Conservation (phyloP, 2,113 vertebrate species). For the Oryzias celebensis region DNA sequence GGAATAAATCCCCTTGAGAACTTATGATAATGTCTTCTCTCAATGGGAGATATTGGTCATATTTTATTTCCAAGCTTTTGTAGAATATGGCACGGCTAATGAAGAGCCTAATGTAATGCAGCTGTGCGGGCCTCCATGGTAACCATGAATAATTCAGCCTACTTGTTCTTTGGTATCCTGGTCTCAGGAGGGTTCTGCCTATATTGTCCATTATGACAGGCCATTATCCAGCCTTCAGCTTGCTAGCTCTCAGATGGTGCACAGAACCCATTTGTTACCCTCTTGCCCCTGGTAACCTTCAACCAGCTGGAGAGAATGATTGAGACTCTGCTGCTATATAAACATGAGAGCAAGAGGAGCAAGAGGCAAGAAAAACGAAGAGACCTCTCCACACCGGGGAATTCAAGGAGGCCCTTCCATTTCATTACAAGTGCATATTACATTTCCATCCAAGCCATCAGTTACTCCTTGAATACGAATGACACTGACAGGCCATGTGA, state of each 20-base stretch:
- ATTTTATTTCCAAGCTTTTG: slow-evolving; percentile 82
- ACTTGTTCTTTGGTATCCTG: slow-evolving; percentile 82
- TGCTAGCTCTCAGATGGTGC: slow-evolving; percentile 88
- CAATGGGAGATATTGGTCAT: slow-evolving; percentile 79
- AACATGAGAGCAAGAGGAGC: slow-evolving; percentile 82
- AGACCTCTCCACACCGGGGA: slow-evolving; percentile 64
- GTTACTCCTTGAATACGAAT: slow-evolving; percentile 70
- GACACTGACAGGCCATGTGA: slow-evolving; percentile 36
- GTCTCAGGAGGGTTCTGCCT: slow-evolving; percentile 86
- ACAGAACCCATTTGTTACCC: slow-evolving; percentile 83
- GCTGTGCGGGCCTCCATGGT: slow-evolving; percentile 78
- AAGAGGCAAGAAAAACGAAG: slow-evolving; percentile 69
- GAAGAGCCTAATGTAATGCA: slow-evolving; percentile 90
- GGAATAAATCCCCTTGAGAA: slow-evolving; percentile 80
- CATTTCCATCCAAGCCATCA: slow-evolving; percentile 65
- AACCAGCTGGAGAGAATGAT: slow-evolving; percentile 91
- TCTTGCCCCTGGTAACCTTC: slow-evolving; percentile 88
- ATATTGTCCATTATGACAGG: slow-evolving; percentile 96
- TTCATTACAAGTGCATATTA: slow-evolving; percentile 79
- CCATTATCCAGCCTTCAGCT: slow-evolving; percentile 94
- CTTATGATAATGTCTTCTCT: slow-evolving; percentile 79
- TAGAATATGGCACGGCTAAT: slow-evolving; percentile 84
- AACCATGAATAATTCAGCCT: slow-evolving; percentile 95
- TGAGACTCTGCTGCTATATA: slow-evolving; percentile 91
- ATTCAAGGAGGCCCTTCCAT: slow-evolving; percentile 70